phyloP scores from a whole-genome alignment of 1,140 invertebrate genomes.

The Calephelis nemesis region DNA sequence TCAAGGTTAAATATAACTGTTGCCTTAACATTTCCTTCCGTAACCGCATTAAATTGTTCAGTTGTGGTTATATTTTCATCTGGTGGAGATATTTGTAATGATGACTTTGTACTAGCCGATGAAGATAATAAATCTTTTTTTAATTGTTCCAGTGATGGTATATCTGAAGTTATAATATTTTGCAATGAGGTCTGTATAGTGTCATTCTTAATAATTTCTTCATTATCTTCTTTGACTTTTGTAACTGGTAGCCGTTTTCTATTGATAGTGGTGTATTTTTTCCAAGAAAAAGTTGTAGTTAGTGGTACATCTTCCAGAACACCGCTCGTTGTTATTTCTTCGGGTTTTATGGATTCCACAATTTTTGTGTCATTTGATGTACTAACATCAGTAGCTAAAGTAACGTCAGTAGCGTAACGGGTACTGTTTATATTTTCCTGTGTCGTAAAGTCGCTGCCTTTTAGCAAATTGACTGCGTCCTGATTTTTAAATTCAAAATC shows the following conservation, averaged over 20 bases:
- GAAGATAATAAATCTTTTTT: slow-evolving; percentile 43
- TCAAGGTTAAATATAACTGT: slow-evolving; percentile 1
- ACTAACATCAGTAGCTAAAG: neutral
- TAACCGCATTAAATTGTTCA: neutral
- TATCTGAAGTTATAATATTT: slow-evolving; percentile 42
- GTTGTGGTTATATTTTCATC: neutral
- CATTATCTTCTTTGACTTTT: slow-evolving; percentile 20
- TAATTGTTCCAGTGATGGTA: slow-evolving; percentile 48
- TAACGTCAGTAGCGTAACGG: neutral
- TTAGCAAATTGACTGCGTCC: neutral
- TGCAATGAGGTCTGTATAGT: slow-evolving; percentile 37
- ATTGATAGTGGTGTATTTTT: slow-evolving; percentile 54
- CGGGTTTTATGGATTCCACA: neutral
- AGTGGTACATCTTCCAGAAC: neutral
- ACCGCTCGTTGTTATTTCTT: neutral
- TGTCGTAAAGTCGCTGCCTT: neutral
- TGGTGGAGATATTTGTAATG: neutral
- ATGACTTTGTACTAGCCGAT: slow-evolving; percentile 12
- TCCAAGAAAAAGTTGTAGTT: slow-evolving; percentile 37
- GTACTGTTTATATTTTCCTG: neutral
- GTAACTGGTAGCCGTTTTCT: slow-evolving; percentile 37
- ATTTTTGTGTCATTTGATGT: neutral
- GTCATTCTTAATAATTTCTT: slow-evolving; percentile 29
- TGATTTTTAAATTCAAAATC: too few species aligned
- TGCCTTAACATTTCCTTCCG: neutral